These are phyloP conservation scores for Leptobrachium leishanense DNA, from an alignment of 2,113 vertebrate species.

Conservation along the genomic window DNA sequence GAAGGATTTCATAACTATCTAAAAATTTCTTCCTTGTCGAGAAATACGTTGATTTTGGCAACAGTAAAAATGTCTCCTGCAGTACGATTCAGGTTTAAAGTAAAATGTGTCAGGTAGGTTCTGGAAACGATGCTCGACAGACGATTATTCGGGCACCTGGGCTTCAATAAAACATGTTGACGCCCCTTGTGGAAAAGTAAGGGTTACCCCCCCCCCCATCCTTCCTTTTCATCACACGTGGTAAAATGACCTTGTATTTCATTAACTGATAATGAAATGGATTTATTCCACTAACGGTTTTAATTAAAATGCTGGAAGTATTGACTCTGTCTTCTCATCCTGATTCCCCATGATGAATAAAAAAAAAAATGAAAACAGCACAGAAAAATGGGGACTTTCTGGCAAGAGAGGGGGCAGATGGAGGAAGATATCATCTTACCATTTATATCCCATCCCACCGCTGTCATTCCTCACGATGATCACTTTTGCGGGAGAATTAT, in stretches of 20 bases:
- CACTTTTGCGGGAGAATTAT: slow-evolving; percentile 70
- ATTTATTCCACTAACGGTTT: slow-evolving; percentile 99
- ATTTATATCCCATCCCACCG: slow-evolving; percentile 44
- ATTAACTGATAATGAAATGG: slow-evolving; percentile 99
- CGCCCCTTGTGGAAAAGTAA: slow-evolving; percentile 2
- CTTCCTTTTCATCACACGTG: slow-evolving; percentile 38
- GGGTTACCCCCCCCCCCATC: slow-evolving; percentile 33
- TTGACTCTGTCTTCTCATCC: slow-evolving; percentile 98
- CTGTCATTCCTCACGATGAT: slow-evolving; percentile 85
- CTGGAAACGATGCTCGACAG: too few species aligned
- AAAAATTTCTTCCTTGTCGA: too few species aligned
- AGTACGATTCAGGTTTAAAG: too few species aligned
- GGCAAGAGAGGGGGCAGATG: slow-evolving; percentile 9
- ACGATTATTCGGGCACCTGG: too few species aligned
- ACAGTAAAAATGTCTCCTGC: too few species aligned
- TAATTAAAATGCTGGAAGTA: slow-evolving; percentile 99
- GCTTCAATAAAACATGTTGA: too few species aligned
- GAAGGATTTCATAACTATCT: too few species aligned
- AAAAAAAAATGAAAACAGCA: slow-evolving; percentile 72
- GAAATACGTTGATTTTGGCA: too few species aligned
- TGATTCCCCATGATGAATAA: slow-evolving; percentile 91
- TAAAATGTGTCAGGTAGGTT: too few species aligned
- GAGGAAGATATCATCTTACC: slow-evolving; percentile 32
- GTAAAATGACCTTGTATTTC: slow-evolving; percentile 97
- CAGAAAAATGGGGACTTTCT: slow-evolving; percentile 30